Percentiles rank a stretch among this genome's conserved stretches.
Conservation (phyloP, 2,113 vertebrate species). For the Rhinoderma darwinii region DNA sequence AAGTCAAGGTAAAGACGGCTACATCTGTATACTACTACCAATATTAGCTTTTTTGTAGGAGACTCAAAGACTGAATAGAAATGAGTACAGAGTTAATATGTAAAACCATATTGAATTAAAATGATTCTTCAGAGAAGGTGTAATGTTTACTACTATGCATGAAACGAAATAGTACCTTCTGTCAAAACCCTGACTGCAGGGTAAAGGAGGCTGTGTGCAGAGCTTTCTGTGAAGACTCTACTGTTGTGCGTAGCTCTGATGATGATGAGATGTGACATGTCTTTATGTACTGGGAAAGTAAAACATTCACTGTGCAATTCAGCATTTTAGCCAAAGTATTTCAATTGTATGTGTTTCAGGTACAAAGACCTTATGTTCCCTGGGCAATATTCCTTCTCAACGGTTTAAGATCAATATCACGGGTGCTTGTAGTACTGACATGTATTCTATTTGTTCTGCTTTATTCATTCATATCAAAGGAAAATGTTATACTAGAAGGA, state of each 20-base stretch:
- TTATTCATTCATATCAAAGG: neutral
- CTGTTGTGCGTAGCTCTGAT: neutral
- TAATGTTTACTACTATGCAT: neutral
- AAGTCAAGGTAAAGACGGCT: too few relatives aligned
- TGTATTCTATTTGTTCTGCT: neutral
- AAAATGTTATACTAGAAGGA: neutral
- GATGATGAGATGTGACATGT: conserved; percentile 29
- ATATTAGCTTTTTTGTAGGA: too few relatives aligned
- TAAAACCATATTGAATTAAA: neutral
- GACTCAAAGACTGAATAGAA: neutral
- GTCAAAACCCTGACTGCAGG: neutral
- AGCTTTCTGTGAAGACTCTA: neutral
- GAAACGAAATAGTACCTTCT: neutral
- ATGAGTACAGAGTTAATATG: neutral
- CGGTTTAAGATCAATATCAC: conserved; percentile 29
- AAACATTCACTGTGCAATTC: conserved; percentile 11
- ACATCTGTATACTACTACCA: too few relatives aligned
- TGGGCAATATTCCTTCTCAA: conserved; percentile 14
- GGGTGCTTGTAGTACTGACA: neutral
- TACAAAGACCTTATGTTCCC: conserved; percentile 12
- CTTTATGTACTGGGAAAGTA: conserved; percentile 39
- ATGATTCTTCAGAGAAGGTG: neutral
- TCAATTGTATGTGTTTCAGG: conserved; percentile 21
- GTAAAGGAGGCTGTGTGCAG: neutral
- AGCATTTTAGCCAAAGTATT: conserved; percentile 33